Base-by-base conservation (phyloP, 2,797 vertebrate species). In the Sebastolobus altivelis region DNA sequence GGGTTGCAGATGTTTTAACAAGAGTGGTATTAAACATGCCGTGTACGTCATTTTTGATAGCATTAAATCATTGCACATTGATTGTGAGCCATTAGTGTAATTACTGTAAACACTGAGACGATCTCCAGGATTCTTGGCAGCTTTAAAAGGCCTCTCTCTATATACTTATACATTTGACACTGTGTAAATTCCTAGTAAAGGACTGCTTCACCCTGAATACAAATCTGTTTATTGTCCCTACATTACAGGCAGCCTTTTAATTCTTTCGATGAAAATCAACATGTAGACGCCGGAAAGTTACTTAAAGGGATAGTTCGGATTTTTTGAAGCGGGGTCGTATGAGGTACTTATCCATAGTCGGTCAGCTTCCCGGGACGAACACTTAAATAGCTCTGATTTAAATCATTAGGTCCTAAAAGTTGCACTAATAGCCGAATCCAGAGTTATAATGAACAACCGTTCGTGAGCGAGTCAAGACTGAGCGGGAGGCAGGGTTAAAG, bases 61-160 rank as follows among this genome's bases (percentile, higher is more conserved):
- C 58, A 77, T 82, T 79, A 75, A 82, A 79, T 89, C 58, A 81
- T 60, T 79, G 60, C 22, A 20, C 58, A 84, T 72, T 81, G 59
- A 79, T 67, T 62, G 27, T 3, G 25, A 74, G 46, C 61, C 71
- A 80, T 82, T 76, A 84, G 54, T 71, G n/a, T 66, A 65, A 82
- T 88, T 61, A 77, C 5, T 65, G 16, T 25, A 66, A 73, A 75
- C 46, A 66, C 22, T 40, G 18, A 61, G 71, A 62, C 18, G 38
- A 55, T 62, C 37, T 56, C 25, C 8, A n/a, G 58, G 12, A 46
- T 35, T 31, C 13, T 14, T 72, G 54, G 33, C 49, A 70, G 67
- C 61, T 70, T 40, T 37, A 27, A 55, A 16, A 8, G 4, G 11
- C 38, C 18, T 54, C 63, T 60, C 49, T 58, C 52, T 31, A 31